Percentiles rank a stretch among this genome's conserved stretches.
Evolutionary conservation across 2,113 vertebrate genomes (phyloP).

Genomic region (Haemorhous mexicanus): DNA sequence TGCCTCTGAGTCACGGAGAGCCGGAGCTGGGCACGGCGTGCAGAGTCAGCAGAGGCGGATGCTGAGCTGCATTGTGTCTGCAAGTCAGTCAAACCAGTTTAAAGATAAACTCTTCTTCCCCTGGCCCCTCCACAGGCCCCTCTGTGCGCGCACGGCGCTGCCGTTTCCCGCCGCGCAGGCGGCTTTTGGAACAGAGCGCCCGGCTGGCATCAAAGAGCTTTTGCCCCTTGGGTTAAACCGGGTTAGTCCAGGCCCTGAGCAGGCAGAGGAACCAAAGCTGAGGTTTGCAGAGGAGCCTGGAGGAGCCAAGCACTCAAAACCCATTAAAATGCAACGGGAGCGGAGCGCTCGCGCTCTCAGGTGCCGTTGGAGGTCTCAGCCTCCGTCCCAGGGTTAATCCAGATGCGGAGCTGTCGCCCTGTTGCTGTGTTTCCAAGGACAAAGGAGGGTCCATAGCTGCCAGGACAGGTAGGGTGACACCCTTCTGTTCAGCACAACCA

Average conservation of each 20-base stretch:
- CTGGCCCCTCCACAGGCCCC: neutral
- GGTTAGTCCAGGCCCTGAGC: neutral
- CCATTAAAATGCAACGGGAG: neutral
- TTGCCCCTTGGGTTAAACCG: neutral
- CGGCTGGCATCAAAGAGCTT: neutral
- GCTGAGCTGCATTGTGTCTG: neutral
- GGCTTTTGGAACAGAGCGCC: neutral
- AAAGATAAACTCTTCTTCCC: conserved; percentile 7
- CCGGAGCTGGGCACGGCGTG: neutral
- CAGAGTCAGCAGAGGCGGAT: conserved; percentile 15
- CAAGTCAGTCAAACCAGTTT: conserved; percentile 22
- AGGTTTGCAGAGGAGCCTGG: neutral
- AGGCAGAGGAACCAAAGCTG: neutral
- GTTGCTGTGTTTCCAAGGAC: neutral
- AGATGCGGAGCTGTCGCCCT: neutral
- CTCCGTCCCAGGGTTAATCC: neutral
- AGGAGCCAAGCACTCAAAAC: neutral
- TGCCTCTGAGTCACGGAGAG: conserved; percentile 53
- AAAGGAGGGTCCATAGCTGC: neutral
- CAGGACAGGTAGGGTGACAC: neutral
- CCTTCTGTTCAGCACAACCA: neutral
- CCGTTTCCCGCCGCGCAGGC: fast-evolving
- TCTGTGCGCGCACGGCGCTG: neutral
- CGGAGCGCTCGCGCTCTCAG: fast-evolving
- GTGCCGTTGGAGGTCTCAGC: neutral